phyloP scores from a whole-genome alignment of 2,888 invertebrate genomes.

The Diploptera punctata region DNA sequence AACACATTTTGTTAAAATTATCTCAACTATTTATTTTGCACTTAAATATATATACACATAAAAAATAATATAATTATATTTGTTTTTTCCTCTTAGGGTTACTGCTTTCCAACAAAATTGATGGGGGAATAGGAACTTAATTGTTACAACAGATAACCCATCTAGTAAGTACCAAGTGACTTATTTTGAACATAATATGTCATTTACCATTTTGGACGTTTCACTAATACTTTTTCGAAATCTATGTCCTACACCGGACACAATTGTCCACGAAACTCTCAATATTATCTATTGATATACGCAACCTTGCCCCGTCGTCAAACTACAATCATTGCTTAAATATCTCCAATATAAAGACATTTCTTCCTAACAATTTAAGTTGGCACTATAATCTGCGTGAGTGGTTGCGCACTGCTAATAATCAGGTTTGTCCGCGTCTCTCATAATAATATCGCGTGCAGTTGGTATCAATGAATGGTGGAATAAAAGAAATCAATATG shows the following conservation, averaged over 20 bases:
- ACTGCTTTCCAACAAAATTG: not conserved
- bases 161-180: too few species aligned
- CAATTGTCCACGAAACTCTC: not conserved
- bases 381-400: too few species aligned
- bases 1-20: not conserved
- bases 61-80: not conserved
- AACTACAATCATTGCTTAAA: too few species aligned
- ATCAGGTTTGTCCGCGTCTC: not conserved
- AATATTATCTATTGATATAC: not conserved
- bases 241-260: not conserved
- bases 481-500: too few species aligned
- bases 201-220: not conserved
- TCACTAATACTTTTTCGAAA: not conserved
- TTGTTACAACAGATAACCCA: too few species aligned
- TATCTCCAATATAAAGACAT: too few species aligned
- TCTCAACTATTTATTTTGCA: not conserved
- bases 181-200: not conserved
- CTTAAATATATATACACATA: not conserved
- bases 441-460: not conserved
- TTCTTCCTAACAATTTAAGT: too few species aligned
- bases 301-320: too few species aligned
- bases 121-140: too few species aligned
- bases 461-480: too few species aligned
- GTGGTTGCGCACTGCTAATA: too few species aligned
- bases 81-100: not conserved